Conservation (phyloP, 2,888 invertebrate species). For the Nowickia ferox region DNA sequence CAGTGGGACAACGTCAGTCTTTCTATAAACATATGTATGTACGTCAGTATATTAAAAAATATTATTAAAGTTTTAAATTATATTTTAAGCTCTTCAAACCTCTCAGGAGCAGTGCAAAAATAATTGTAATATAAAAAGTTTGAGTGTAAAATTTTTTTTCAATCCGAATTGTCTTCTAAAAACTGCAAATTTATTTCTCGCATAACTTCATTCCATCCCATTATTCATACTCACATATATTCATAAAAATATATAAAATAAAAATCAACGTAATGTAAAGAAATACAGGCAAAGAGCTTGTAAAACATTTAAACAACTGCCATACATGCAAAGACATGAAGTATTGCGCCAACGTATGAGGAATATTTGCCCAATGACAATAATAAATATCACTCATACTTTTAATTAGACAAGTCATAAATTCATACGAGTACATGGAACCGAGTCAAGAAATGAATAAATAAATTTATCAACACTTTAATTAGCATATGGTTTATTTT, state of each 20-base stretch:
- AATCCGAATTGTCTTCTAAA: too few species aligned
- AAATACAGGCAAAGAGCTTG: neutral
- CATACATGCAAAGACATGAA: neutral
- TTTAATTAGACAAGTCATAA: neutral
- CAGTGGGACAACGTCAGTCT: neutral
- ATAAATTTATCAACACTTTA: constrained; percentile 9
- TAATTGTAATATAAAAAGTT: too few species aligned
- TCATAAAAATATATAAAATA: neutral
- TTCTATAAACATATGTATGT: neutral
- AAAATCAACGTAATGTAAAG: neutral
- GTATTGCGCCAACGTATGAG: neutral
- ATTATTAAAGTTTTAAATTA: too few species aligned
- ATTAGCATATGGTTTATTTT: neutral
- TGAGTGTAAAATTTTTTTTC: too few species aligned
- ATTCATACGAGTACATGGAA: neutral
- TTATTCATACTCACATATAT: neutral
- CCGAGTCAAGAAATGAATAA: neutral
- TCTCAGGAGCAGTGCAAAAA: too few species aligned
- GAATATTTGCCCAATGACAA: constrained; percentile 33
- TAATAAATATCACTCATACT: constrained; percentile 40
- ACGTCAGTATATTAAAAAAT: too few species aligned
- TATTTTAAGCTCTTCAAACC: too few species aligned
- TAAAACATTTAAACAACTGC: constrained; percentile 4
- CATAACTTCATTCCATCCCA: too few species aligned
- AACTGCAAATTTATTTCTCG: too few species aligned